These are phyloP conservation scores for Datnioides undecimradiatus DNA, from an alignment of 2,113 vertebrate species.

Conservation along the genomic window DNA sequence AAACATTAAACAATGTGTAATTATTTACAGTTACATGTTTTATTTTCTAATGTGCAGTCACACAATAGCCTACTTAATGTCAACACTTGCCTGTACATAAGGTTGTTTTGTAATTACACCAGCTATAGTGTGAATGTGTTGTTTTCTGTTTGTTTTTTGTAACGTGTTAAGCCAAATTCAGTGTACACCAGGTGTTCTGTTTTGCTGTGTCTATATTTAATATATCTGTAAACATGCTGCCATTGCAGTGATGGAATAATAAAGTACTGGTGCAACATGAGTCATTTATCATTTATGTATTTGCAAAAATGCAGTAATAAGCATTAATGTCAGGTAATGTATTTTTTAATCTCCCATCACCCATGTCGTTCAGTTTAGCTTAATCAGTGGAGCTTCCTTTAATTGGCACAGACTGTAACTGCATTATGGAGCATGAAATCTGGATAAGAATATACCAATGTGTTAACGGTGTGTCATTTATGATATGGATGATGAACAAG, in stretches of 20 bases:
- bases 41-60: slow-evolving; percentile 17
- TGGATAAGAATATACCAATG: slow-evolving; percentile 60
- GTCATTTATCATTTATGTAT: slow-evolving; percentile 1
- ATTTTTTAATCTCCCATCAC: not conserved
- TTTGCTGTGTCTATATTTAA: not conserved
- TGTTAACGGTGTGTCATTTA: slow-evolving; percentile 48
- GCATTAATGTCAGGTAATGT: not conserved
- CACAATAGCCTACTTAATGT: slow-evolving; percentile 8
- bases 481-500: slow-evolving; percentile 30
- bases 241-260: not conserved
- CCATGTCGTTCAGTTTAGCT: not conserved
- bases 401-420: not conserved
- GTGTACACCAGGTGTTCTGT: not conserved
- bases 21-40: slow-evolving; percentile 1
- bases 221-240: not conserved
- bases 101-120: slow-evolving; percentile 28
- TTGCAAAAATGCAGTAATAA: slow-evolving; percentile 1
- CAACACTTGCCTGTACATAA: slow-evolving; percentile 27
- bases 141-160: slow-evolving; percentile 28
- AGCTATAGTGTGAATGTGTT: slow-evolving; percentile 59
- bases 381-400: slow-evolving; percentile 11
- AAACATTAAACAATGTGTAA: not conserved
- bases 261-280: not conserved
- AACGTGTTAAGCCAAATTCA: slow-evolving; percentile 19
- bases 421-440: slow-evolving; percentile 17